Conservation (phyloP, 2,888 invertebrate species). For the Teinopalpus imperialis region DNA sequence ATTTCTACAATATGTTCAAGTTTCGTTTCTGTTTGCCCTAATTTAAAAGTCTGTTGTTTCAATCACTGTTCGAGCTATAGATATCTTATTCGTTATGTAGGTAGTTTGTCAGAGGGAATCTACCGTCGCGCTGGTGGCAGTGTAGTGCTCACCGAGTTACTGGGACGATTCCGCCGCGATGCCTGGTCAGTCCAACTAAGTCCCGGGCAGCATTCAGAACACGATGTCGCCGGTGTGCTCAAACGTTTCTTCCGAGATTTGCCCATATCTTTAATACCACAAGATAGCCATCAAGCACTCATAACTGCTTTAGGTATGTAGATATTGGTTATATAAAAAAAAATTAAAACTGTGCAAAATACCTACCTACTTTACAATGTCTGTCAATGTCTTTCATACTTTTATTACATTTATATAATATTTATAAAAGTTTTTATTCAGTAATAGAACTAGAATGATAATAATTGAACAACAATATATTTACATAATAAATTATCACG, state of each 20-base stretch:
- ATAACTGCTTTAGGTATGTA: conserved; percentile 84
- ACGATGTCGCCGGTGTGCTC: conserved; percentile 93
- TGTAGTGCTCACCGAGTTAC: conserved; percentile 86
- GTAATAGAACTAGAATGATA: too few species aligned
- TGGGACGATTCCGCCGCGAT: conserved; percentile 89
- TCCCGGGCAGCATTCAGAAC: conserved; percentile 88
- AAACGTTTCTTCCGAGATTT: conserved; percentile 95
- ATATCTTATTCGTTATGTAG: conserved; percentile 54
- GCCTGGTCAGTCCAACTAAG: conserved; percentile 93
- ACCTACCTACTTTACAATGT: too few species aligned
- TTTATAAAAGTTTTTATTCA: too few species aligned
- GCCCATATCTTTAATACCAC: conserved; percentile 90
- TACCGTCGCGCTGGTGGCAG: conserved; percentile 92
- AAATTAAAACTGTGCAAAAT: too few species aligned
- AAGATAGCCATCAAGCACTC: conserved; percentile 85
- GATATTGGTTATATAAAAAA: too few species aligned
- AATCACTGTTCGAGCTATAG: not conserved
- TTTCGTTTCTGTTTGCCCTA: too few species aligned
- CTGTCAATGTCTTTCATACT: too few species aligned
- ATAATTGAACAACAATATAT: too few species aligned
- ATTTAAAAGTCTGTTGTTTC: too few species aligned
- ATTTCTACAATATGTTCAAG: too few species aligned
- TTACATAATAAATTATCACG: too few species aligned
- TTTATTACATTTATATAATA: too few species aligned
- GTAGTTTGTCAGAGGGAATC: conserved; percentile 93